Percentiles rank a stretch among this genome's conserved stretches.
Conservation (phyloP, 2,797 vertebrate species). For the Helarctos malayanus region DNA sequence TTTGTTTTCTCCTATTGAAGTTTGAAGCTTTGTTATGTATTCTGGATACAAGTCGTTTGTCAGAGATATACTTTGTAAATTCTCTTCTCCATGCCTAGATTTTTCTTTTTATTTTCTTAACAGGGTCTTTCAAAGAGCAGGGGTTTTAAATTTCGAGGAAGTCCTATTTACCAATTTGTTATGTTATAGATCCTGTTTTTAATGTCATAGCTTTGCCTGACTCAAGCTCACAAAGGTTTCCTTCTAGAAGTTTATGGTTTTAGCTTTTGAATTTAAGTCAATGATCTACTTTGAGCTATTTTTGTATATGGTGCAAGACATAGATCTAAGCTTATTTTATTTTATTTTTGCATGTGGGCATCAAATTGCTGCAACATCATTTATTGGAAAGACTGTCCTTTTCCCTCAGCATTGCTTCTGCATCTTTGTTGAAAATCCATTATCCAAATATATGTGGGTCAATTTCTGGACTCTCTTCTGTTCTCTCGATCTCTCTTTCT, state of each 20-base stretch:
- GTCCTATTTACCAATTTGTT: background rate
- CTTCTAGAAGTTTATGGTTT: background rate
- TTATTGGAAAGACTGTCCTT: background rate
- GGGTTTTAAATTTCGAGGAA: background rate
- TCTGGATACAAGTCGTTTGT: background rate
- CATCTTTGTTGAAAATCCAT: slow-evolving; percentile 2
- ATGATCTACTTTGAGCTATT: slow-evolving; percentile 11
- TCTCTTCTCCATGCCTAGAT: background rate
- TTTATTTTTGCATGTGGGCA: background rate
- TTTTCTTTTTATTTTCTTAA: background rate
- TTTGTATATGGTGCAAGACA: background rate
- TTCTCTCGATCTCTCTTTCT: background rate
- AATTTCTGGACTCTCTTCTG: background rate
- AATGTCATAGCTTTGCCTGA: background rate
- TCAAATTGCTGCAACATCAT: background rate
- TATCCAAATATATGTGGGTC: background rate
- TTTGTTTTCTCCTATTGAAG: background rate
- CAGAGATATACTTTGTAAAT: background rate
- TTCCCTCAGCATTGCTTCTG: background rate
- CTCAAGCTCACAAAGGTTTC: background rate
- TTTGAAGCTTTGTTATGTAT: background rate
- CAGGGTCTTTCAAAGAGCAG: background rate
- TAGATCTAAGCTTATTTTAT: background rate
- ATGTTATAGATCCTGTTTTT: background rate
- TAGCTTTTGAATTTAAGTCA: background rate